Percentiles rank a stretch among this genome's conserved stretches.
phyloP scores from a whole-genome alignment of 2,888 invertebrate genomes.

The Sesia bembeciformis region DNA sequence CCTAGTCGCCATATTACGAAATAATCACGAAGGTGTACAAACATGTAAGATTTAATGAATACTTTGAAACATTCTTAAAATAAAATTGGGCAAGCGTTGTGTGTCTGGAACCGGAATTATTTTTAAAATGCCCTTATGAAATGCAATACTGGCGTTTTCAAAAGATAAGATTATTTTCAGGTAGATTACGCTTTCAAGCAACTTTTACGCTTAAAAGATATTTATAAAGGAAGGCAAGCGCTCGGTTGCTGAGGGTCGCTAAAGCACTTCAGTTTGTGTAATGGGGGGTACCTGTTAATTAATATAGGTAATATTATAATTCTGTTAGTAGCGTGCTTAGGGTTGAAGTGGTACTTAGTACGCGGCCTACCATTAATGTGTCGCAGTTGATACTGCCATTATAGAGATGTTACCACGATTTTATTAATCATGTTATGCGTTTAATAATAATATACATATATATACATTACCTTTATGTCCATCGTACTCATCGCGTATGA shows the following conservation, averaged over 20 bases:
- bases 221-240: no score
- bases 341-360: constrained; percentile 11
- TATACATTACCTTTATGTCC: neutral
- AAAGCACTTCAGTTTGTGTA: neutral
- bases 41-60: no score
- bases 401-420: neutral
- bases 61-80: no score
- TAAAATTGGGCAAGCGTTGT: no score
- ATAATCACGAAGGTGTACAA: no score
- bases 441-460: neutral
- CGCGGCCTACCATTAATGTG: constrained; percentile 13
- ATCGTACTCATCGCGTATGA: constrained; percentile 7
- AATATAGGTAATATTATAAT: constrained; percentile 18
- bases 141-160: no score
- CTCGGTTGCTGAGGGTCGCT: neutral
- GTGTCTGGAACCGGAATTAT: no score
- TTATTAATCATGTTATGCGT: neutral
- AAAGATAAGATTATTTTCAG: no score
- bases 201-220: neutral
- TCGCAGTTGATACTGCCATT: neutral
- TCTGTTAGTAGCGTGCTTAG: constrained; percentile 12
- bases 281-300: constrained; percentile 9
- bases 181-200: no score
- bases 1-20: no score
- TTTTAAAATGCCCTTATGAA: no score